Evolutionary conservation across 2,888 invertebrate species (phyloP), one percentile per base, ranked within the genome.

Genomic region (Cabera pusaria): DNA sequence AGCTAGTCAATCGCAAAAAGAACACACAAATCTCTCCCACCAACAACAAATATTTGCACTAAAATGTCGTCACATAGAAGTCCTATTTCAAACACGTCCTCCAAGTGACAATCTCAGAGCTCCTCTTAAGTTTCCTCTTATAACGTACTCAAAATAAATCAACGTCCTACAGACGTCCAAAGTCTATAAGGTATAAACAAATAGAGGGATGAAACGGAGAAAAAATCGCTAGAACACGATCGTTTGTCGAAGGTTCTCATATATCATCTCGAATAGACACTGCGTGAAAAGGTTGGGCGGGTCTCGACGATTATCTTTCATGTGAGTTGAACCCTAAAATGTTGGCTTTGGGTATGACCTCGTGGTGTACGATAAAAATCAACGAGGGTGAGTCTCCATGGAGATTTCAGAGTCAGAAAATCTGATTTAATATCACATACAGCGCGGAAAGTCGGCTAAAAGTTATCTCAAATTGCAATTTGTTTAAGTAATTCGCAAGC

Each of bases 261-360:
- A 49, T 52, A 55, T 55, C 54, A 55, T 49, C 34, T 32, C 26
- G 44, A 40, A 47, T 37, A 47, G 45, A 36, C 42, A 36, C 34
- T 31, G 46, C 48, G 49, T 48, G 52, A 49, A 55, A 54, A 43
- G 49, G 49, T 48, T 45, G 49, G 43, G 44, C 33, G 44, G 44
- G 17, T 32, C 31, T 29, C 20, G 22, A 26, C 34, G 28, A 33
- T 34, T 44, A 45, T 52, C 52, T 47, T 34, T 41, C 39, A 45
- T 45, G 52, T 39, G 38, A 40, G 42, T 28, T 51, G 44, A 52
- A 47, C 52, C 49, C 45, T 39, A 28, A 49, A 52, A 45, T 37
- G 25, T 40, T 41, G 37, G 33, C 34, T 35, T 39, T 24, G 5
- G 35, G 33, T 17, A 29, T 29, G 40, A 35, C 35, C 41, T 41